These are phyloP conservation scores for Nothura maculosa DNA, from an alignment of 2,797 vertebrate genomes.

Conservation along the genomic window DNA sequence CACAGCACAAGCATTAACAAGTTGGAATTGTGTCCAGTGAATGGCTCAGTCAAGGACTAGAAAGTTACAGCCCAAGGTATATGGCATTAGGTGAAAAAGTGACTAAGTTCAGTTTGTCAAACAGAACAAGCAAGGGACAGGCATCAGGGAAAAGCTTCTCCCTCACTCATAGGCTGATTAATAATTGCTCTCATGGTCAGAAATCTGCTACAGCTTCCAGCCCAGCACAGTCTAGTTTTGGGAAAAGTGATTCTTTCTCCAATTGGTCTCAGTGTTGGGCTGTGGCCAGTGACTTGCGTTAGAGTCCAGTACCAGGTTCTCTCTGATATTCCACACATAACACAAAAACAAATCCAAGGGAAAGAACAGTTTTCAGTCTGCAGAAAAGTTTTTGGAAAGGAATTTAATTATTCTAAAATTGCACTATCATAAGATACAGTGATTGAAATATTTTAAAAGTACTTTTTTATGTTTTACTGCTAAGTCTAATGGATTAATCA, in stretches of 20 bases:
- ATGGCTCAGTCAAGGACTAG: fast-evolving
- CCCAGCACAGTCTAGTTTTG: not conserved
- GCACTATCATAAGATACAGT: not conserved
- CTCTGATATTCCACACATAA: not conserved
- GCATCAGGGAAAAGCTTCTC: not conserved
- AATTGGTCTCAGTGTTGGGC: not conserved
- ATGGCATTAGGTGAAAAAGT: not conserved
- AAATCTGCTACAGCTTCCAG: not conserved
- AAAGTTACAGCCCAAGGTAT: not conserved
- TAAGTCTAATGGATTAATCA: not conserved
- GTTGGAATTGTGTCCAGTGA: not conserved
- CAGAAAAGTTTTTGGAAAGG: not conserved
- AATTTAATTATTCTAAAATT: not conserved
- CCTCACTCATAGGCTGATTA: not conserved
- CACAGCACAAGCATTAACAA: not conserved
- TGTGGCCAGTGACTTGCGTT: not conserved
- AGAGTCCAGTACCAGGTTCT: too few species aligned
- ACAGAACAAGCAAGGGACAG: not conserved
- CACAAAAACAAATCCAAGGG: not conserved
- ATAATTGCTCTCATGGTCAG: too few species aligned
- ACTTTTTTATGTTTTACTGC: not conserved
- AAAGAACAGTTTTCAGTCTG: not conserved
- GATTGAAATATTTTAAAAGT: not conserved
- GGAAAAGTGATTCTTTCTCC: not conserved
- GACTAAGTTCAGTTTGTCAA: not conserved